Evolutionary conservation across 2,797 vertebrate species (phyloP), one percentile per base, ranked within the genome.

Genomic region (Phataginus tetradactyla): DNA sequence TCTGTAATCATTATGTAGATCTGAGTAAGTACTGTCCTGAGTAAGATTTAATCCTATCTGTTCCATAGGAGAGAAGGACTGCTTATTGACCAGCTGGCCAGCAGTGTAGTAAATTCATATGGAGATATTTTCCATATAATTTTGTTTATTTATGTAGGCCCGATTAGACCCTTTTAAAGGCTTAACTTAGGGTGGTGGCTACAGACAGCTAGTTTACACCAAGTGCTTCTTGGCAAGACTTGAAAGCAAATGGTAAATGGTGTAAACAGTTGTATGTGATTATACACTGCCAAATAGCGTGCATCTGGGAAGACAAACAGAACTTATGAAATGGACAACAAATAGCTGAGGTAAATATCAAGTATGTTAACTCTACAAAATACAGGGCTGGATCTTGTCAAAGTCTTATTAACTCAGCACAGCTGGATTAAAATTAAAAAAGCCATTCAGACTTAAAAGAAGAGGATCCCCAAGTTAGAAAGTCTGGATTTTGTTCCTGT

Each of bases 231-330:
- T 97, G 97, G 97, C 96, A 88, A 87, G 91, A 96, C 97, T 97
- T 97, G 84, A 98, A 97, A 97, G 98, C 86, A 83, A 97, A 90
- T 2, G 1, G 93, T 71, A 97, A 97, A 96, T 95, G 93, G 53
- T 89, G 64, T 97, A 97, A 98, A 97, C 96, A 97, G 97, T 96
- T 49, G 86, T 94, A 94, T 91, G 81, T 96, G 96, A 97, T 97
- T 96, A 97, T 71, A 84, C 77, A 85, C 91, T 97, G 96, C 97
- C 93, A 97, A 96, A 96, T 95, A 97, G 74, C 51, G 91, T 96
- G 94, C 96, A 97, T 98, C 96, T 97, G 97, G 97, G 80, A 96
- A 90, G 96, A 94, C 95, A 97, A 97, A 98, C 95, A 97, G 86
- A 97, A 93, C 86, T 85, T 97, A 97, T 90, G 97, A 97, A 97